These are phyloP conservation scores for Enchytraeus crypticus DNA, from an alignment of 2,888 invertebrate genomes.

Conservation along the genomic window DNA sequence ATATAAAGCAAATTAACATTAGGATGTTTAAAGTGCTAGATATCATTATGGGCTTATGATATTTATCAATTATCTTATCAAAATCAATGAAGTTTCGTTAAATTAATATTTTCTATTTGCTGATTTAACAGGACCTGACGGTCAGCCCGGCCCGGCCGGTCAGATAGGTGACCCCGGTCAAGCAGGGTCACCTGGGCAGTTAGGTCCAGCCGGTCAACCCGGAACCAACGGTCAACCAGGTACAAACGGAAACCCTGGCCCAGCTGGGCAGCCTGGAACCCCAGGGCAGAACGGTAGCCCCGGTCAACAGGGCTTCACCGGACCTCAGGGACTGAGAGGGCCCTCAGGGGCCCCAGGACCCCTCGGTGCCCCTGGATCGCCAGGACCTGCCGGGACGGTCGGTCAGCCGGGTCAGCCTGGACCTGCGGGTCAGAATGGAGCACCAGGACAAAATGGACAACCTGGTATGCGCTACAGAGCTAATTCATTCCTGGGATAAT, in stretches of 20 bases:
- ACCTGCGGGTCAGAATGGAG: conserved; percentile 40
- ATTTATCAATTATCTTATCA: too few species aligned
- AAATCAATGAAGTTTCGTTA: too few species aligned
- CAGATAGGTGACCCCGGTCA: background rate
- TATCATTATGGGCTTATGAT: too few species aligned
- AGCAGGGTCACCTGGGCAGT: background rate
- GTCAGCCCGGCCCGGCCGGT: conserved; percentile 29
- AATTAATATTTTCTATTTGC: too few species aligned
- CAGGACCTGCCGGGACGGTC: conserved; percentile 20
- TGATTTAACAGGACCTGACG: conserved; percentile 21
- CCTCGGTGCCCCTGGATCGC: conserved; percentile 29
- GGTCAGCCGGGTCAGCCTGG: conserved; percentile 25
- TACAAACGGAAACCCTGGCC: background rate
- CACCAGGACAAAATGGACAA: conserved; percentile 17
- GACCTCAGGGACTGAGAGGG: conserved; percentile 15
- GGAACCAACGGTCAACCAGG: conserved; percentile 7
- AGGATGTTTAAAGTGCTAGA: too few species aligned
- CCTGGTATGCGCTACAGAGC: conserved; percentile 4
- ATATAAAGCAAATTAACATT: too few species aligned
- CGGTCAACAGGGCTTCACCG: conserved; percentile 16
- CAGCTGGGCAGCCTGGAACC: conserved; percentile 3
- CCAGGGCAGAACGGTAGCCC: conserved; percentile 6
- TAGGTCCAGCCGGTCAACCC: conserved; percentile 6
- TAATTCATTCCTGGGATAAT: conserved; percentile 40
- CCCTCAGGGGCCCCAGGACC: conserved; percentile 16